Evolutionary conservation across 1,140 invertebrate species (phyloP).

Genomic region (Lepidurus couesii): DNA sequence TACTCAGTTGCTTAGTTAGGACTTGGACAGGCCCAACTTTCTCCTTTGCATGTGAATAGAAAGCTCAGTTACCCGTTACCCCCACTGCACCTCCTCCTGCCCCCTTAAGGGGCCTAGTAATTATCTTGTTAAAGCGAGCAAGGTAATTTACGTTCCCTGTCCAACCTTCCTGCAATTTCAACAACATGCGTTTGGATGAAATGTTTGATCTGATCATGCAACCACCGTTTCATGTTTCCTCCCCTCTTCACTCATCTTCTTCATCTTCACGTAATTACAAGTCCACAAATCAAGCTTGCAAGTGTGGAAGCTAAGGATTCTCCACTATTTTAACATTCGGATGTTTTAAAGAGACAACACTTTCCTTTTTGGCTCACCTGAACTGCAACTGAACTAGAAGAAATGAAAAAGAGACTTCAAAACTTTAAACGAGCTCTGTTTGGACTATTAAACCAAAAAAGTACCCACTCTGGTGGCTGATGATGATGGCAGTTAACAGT

Average conservation of each 20-base stretch:
- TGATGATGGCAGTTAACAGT: too few relatives aligned
- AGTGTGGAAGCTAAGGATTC: too few relatives aligned
- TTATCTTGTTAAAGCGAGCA: not conserved
- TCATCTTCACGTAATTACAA: not conserved
- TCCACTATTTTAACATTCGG: too few relatives aligned
- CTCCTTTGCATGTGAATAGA: not conserved
- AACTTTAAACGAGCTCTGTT: too few relatives aligned
- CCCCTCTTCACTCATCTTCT: not conserved
- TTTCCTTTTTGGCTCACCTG: too few relatives aligned
- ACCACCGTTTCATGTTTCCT: not conserved
- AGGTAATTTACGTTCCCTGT: not conserved
- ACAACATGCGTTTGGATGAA: not conserved
- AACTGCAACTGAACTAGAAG: too few relatives aligned
- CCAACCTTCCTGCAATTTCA: not conserved
- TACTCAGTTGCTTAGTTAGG: not conserved
- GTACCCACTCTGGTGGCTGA: too few relatives aligned
- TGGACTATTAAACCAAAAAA: too few relatives aligned
- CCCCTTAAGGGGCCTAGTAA: not conserved
- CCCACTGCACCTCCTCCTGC: not conserved
- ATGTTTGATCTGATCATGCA: not conserved
- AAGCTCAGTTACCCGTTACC: not conserved
- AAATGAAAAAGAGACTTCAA: too few relatives aligned
- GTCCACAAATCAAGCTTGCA: too few relatives aligned
- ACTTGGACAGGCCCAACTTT: not conserved
- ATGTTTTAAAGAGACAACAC: too few relatives aligned